Evolutionary conservation across 2,797 vertebrate species (phyloP).

Genomic region (Poliocrania exsul): DNA sequence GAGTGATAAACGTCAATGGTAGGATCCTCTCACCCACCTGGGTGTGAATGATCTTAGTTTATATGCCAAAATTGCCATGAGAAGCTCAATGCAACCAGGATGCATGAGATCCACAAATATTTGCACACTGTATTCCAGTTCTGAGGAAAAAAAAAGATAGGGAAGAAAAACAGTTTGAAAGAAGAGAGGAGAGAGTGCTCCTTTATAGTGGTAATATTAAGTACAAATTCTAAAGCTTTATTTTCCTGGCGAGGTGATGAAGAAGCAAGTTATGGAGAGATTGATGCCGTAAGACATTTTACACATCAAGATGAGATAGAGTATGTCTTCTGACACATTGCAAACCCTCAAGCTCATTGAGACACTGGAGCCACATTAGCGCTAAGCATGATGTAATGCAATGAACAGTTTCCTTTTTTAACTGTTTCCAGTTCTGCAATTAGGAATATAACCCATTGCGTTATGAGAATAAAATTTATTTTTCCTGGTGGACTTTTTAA

Average conservation of each 20-base stretch:
- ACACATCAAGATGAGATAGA: not conserved
- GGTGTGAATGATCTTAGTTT: not conserved
- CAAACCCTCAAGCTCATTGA: not conserved
- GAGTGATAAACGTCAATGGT: not conserved
- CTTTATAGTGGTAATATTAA: not conserved
- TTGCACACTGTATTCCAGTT: not conserved
- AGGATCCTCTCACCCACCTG: not conserved
- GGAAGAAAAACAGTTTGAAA: not conserved
- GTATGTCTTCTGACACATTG: not conserved
- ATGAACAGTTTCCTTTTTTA: not conserved
- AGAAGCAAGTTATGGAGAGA: not conserved
- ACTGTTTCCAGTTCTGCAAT: conserved; percentile 22
- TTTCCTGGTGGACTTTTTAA: conserved; percentile 13
- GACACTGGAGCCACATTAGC: not conserved
- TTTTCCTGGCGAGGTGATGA: not conserved
- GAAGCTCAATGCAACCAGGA: not conserved
- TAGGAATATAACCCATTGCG: not conserved
- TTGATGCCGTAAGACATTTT: too few species aligned
- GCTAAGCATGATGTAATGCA: not conserved
- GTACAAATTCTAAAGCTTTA: not conserved
- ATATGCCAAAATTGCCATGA: not conserved
- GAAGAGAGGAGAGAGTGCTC: not conserved
- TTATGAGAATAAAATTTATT: not conserved
- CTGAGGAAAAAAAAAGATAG: not conserved
- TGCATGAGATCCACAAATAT: not conserved